Conservation (phyloP, 2,888 invertebrate genomes). For the Erebia aethiops region DNA sequence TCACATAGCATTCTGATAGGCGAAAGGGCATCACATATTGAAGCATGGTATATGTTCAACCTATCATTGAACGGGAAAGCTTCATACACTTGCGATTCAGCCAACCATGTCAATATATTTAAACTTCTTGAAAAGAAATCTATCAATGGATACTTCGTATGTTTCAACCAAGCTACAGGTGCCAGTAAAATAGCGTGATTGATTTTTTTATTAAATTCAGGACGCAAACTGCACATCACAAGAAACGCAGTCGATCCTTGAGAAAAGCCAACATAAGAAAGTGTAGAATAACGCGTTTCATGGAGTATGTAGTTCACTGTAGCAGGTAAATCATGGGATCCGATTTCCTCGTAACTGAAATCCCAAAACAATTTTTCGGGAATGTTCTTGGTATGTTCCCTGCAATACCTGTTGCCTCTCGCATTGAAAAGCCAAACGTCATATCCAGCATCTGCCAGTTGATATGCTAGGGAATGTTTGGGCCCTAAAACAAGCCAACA, state of each 20-base stretch:
- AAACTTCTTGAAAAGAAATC: slow-evolving; percentile 53
- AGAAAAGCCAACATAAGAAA: slow-evolving; percentile 72
- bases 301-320: slow-evolving; percentile 64
- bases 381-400: slow-evolving; percentile 54
- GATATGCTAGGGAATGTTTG: slow-evolving; percentile 60
- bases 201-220: slow-evolving; percentile 68
- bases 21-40: slow-evolving; percentile 53
- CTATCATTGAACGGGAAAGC: slow-evolving; percentile 55
- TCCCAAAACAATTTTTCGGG: slow-evolving; percentile 62
- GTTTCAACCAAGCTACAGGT: slow-evolving; percentile 64
- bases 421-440: slow-evolving; percentile 73
- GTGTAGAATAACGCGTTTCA: slow-evolving; percentile 50
- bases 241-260: slow-evolving; percentile 72
- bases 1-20: slow-evolving; percentile 58
- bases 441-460: slow-evolving; percentile 60
- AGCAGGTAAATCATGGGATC: slow-evolving; percentile 65
- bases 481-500: slow-evolving; percentile 71
- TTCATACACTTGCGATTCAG: slow-evolving; percentile 58
- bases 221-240: slow-evolving; percentile 64
- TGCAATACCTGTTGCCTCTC: slow-evolving; percentile 72
- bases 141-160: slow-evolving; percentile 59
- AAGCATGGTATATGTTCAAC: slow-evolving; percentile 55
- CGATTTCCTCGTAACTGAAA: slow-evolving; percentile 74
- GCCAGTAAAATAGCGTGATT: slow-evolving; percentile 66
- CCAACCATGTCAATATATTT: slow-evolving; percentile 47